Base-by-base conservation (phyloP, 2,113 vertebrate genomes). In the Meles meles region DNA sequence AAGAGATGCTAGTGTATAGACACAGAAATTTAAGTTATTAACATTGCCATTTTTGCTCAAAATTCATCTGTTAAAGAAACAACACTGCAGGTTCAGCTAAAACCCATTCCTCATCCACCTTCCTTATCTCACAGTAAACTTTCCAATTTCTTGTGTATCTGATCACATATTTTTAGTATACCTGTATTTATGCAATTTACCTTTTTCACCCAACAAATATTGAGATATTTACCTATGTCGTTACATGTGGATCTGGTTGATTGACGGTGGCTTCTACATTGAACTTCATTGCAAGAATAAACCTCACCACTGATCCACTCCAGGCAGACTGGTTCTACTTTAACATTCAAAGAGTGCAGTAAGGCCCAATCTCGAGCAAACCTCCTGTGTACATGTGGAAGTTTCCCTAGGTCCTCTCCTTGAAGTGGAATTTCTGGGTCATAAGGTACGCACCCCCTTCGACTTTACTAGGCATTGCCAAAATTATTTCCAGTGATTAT, bases 201-300 rank as follows among this genome's bases (percentile, higher is more conserved):
- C 17, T 29, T 88, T 84, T 63, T 18, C 76, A 57, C 31, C 79
- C 84, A 74, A 61, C 18, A 93, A 82, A 57, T 65, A 90, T 59
- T 65, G 83, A 90, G 39, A 74, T 95, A 98, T 69, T 98, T 97
- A 98, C 94, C 90, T 20, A 74, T n/a, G 47, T 67, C 85, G 80
- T 92, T 84, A 65, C 8, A 61, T 3, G 27, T 72, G 15, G 77
- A 90, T 96, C 80, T 85, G 69, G 84, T 34, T 84, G 85, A 79
- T 90, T 93, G 61, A n/a, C 12, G 31, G 76, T 74, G 52, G 87
- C 69, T 81, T 96, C 95, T 77, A 72, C 4, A 47, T 25, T 86
- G 44, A 96, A 72, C 44, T 95, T 93, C 94, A 88, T n/a, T 59
- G 8, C 42, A 88, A 82, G 34, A 77, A 49, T 71, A 63, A 72